Conservation (phyloP, 1,140 invertebrate genomes). For the Euborellia annulipes region DNA sequence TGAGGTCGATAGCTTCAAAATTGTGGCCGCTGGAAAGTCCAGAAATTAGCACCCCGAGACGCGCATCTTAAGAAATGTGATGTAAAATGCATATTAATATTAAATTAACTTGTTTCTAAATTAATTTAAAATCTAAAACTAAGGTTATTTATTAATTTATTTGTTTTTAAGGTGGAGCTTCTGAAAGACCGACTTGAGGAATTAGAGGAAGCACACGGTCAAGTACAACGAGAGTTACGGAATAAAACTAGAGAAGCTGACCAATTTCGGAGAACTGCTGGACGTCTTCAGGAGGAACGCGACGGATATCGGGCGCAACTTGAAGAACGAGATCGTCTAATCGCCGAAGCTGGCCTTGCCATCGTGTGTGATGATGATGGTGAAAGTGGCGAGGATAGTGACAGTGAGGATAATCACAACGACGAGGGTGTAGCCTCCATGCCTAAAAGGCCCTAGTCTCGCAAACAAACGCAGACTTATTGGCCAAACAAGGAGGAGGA, state of each 20-base stretch:
- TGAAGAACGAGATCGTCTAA: conserved; percentile 62
- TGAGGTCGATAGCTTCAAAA: no score
- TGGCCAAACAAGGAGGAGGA: conserved; percentile 61
- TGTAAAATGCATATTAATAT: no score
- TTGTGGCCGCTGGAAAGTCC: no score
- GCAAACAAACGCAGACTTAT: conserved; percentile 58
- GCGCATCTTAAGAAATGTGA: no score
- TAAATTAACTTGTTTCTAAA: no score
- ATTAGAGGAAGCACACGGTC: conserved; percentile 71
- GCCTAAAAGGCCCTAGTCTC: conserved; percentile 59
- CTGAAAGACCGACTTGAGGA: conserved; percentile 95
- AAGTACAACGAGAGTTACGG: conserved; percentile 69
- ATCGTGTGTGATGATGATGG: conserved; percentile 56
- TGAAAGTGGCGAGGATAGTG: conserved; percentile 34
- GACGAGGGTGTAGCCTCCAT: conserved; percentile 21
- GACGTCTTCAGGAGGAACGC: conserved; percentile 59
- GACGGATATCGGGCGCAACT: conserved; percentile 51
- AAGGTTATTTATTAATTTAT: no score
- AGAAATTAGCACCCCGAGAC: no score
- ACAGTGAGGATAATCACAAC: conserved; percentile 35
- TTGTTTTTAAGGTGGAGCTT: conserved; percentile 46
- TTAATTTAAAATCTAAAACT: no score
- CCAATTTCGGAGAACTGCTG: conserved; percentile 64
- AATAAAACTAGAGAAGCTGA: conserved; percentile 83
- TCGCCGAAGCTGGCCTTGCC: conserved; percentile 73